Evolutionary conservation across 2,888 invertebrate genomes (phyloP), one percentile per base, ranked within the genome.

Genomic region (Cremastobaeus sp.): DNA sequence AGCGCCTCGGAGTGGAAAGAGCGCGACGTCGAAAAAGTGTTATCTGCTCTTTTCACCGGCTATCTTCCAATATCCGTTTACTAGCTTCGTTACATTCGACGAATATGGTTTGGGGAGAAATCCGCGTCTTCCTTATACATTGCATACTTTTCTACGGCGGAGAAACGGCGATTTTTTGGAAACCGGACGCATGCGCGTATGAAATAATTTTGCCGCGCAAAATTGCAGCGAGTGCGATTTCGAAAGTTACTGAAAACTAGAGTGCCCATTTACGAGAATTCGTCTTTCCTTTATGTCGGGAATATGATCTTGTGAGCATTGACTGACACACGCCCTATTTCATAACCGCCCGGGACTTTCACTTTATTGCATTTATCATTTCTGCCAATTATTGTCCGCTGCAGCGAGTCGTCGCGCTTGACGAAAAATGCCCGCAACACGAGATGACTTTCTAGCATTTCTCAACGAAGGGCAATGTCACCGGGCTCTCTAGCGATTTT

Each of bases 311-410:
- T 25, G 43, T 9, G 47, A 65, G 54, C 28, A 47, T 20, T 54
- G 34, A 32, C 32, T 57, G 55, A 57, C 41, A 18, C 25, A 17
- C 37, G 37, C 64, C 45, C 48, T 47, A 66, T 68, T 68, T 68
- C 68, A 59, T 68, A 68, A 68, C 45, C 15, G n/a, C 0, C 21
- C 30, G 45, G 59, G 59, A 68, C 68, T 68, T 68, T 68, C 68
- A 52, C 68, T 59, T 50, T 28, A 68, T 68, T 68, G 59, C 59
- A 68, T 43, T 59, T 65, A 47, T 45, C 39, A 65, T 47, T 65
- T 65, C 48, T 55, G n/a, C 25, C 3, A 25, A 55, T 47, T 55
- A 55, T 47, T 30, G 37, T 54, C 47, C 52, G 34, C 30, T 15
- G 18, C 17, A 47, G 55, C 47, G 55, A 47, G 54, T 45, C 32